Base-by-base conservation (phyloP, 2,797 vertebrate species). In the Acanthis flammea region DNA sequence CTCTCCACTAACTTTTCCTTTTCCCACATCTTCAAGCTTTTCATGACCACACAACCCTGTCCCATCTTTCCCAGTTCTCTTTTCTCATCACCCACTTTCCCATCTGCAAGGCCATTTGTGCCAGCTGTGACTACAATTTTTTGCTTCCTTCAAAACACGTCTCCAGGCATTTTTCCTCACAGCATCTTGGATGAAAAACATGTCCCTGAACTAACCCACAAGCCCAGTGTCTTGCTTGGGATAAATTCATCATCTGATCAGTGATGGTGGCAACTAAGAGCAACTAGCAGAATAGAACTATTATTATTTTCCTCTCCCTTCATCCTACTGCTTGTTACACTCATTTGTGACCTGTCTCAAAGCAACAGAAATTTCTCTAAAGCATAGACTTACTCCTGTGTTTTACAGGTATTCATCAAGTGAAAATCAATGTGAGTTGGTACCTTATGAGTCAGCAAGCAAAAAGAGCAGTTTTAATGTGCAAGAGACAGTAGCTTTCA, bases 21-120 rank as follows among this genome's bases (percentile, higher is more conserved):
- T 93, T 60, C 42, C 61, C 28, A 47, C n/a, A 55, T 53, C 67
- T 82, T n/a, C 75, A 90, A 72, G 39, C 10, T 90, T 72, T 75
- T 72, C 55, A 72, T 57, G 91, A 72, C 89, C 89, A 90, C 82
- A 45, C 25, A 87, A 62, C 50, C 47, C 39, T 39, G 14, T 21
- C 73, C 78, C 68, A 33, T 77, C 37, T 86, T 81, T 62, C 51
- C 62, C 66, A 67, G 63, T 31, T 89, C 85, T 58, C 3, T 1
- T 63, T 93, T 90, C 57, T 94, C 72, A 80, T 94, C 94, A 91
- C 94, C 89, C 87, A 92, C 91, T 91, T 86, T 33, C 23, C 92
- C 92, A 92, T 96, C 85, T 94, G 92, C 85, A 96, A 58, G 8
- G 9, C 19, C 73, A 84, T 75, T 93, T 68, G 82, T 94, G 92